phyloP scores from a whole-genome alignment of 2,113 vertebrate genomes.

The Willisornis vidua region DNA sequence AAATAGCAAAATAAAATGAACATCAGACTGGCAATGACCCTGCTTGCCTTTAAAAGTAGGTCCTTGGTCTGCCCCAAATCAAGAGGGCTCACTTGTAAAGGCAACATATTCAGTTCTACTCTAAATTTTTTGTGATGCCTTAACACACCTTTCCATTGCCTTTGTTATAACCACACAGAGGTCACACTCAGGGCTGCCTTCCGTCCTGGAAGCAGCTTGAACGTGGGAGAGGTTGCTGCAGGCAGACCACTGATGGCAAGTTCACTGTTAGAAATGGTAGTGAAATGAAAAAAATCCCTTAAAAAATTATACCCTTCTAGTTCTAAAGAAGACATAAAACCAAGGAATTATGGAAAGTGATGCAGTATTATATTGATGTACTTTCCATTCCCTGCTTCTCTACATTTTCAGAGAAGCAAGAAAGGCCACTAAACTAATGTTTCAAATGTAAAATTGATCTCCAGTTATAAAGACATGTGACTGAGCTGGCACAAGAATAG shows the following conservation, averaged over 20 bases:
- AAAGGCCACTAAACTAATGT: not conserved
- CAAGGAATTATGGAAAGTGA: not conserved
- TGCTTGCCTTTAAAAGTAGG: not conserved
- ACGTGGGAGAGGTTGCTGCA: not conserved
- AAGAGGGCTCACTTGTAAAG: not conserved
- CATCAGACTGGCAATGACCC: not conserved
- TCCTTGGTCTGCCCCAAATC: not conserved
- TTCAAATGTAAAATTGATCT: not conserved
- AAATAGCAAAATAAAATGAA: not conserved
- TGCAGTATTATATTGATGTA: not conserved
- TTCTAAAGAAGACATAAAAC: slow-evolving; percentile 2
- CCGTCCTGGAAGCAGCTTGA: not conserved
- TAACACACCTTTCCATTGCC: not conserved
- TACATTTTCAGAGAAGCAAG: not conserved
- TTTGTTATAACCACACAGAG: not conserved
- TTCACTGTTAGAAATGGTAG: slow-evolving; percentile 18
- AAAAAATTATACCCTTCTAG: not conserved
- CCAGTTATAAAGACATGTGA: not conserved
- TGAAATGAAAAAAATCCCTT: not conserved
- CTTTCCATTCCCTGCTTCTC: not conserved
- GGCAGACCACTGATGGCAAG: not conserved
- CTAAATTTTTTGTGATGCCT: not conserved
- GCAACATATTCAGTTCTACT: not conserved
- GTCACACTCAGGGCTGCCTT: not conserved
- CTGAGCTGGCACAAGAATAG: not conserved